Conservation (phyloP, 2,888 invertebrate species). For the Lysandra coridon region DNA sequence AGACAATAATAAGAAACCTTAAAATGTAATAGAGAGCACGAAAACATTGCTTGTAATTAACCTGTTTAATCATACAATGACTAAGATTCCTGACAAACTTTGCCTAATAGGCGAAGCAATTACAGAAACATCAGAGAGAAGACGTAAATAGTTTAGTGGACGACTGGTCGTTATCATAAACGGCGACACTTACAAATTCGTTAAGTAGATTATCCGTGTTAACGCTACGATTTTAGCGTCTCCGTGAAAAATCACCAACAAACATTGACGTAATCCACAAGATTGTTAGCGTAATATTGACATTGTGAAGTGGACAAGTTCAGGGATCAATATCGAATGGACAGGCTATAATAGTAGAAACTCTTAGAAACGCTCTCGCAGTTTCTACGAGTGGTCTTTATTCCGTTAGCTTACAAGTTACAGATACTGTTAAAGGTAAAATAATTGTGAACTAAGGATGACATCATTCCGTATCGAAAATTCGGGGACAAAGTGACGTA, state of each 20-base stretch:
- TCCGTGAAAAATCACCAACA: slow-evolving; percentile 13
- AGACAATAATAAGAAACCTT: neutral
- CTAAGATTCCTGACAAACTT: neutral
- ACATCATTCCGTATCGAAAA: neutral
- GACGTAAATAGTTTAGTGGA: slow-evolving; percentile 9
- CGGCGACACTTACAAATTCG: slow-evolving; percentile 10
- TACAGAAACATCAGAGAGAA: neutral
- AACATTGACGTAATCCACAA: slow-evolving; percentile 11
- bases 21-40: neutral
- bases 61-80: neutral
- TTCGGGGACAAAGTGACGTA: slow-evolving; percentile 50
- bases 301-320: slow-evolving; percentile 24
- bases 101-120: slow-evolving; percentile 4
- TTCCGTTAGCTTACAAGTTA: neutral
- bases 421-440: neutral
- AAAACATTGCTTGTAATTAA: neutral
- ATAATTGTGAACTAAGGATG: neutral
- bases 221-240: slow-evolving; percentile 13
- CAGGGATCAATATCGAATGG: slow-evolving; percentile 18
- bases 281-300: slow-evolving; percentile 12
- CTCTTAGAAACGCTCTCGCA: neutral
- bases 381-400: too few species aligned
- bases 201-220: slow-evolving; percentile 17
- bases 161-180: slow-evolving; percentile 17
- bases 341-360: neutral